Evolutionary conservation across 2,113 vertebrate species (phyloP).

Genomic region (Geococcyx californianus): DNA sequence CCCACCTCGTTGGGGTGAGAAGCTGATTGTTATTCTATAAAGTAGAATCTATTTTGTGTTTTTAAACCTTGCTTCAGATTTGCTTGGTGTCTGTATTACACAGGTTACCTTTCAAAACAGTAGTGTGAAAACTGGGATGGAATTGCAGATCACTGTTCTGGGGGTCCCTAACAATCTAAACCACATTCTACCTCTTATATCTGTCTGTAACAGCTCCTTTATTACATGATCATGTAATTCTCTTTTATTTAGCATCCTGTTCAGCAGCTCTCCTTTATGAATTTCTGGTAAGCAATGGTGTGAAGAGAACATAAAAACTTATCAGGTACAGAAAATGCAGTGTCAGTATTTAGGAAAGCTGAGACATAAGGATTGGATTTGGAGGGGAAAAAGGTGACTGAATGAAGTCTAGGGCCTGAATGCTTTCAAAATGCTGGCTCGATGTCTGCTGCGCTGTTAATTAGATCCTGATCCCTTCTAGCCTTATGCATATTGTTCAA

Average conservation of each 20-base stretch:
- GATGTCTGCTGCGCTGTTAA: not conserved
- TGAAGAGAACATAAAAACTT: not conserved
- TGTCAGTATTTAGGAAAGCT: not conserved
- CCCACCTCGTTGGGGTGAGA: fast-evolving
- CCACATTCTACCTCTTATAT: not conserved
- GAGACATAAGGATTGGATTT: not conserved
- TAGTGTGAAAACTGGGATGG: not conserved
- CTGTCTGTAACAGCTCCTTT: not conserved
- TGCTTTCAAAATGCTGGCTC: not conserved
- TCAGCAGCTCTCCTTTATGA: not conserved
- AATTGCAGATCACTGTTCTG: not conserved
- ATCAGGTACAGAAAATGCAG: not conserved
- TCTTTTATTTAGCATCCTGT: not conserved
- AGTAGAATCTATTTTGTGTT: not conserved
- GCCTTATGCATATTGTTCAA: not conserved
- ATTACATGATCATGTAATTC: fast-evolving
- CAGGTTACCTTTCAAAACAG: not conserved
- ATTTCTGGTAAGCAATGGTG: not conserved
- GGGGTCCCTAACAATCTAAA: not conserved
- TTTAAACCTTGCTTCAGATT: not conserved
- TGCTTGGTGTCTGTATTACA: not conserved
- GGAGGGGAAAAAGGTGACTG: not conserved
- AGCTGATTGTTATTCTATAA: not conserved
- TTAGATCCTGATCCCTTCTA: constrained; percentile 15
- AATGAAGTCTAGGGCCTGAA: not conserved